Conservation (phyloP, 2,797 vertebrate genomes). For the Salmo trutta region DNA sequence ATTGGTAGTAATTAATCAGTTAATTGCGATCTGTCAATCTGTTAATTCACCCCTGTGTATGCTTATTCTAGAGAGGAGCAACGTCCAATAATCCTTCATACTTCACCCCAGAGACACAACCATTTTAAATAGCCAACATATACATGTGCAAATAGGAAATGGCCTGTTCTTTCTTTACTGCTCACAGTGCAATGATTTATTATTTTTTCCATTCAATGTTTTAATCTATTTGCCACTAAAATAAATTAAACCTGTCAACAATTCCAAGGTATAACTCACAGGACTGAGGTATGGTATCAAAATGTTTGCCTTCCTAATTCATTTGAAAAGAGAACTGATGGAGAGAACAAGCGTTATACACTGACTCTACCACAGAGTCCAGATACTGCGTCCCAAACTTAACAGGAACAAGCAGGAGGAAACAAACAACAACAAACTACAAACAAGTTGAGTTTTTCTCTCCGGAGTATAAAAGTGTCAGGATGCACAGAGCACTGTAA, state of each 20-base stretch:
- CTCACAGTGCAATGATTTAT: conserved; percentile 97
- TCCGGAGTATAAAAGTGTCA: conserved; percentile 80
- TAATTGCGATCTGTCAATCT: conserved; percentile 57
- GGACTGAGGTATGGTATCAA: conserved; percentile 98
- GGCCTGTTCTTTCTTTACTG: conserved; percentile 92
- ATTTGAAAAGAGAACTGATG: conserved; percentile 72
- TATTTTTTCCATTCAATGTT: conserved; percentile 70
- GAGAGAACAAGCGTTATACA: conserved; percentile 64
- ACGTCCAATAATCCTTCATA: conserved; percentile 88
- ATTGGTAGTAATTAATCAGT: conserved; percentile 64
- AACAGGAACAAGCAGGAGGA: conserved; percentile 70
- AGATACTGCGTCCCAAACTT: conserved; percentile 57
- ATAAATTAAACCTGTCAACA: conserved; percentile 84
- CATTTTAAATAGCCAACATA: conserved; percentile 83
- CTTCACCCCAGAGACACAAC: conserved; percentile 75
- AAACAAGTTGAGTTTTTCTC: conserved; percentile 56
- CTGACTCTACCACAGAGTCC: conserved; percentile 62
- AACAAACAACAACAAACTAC: conserved; percentile 68
- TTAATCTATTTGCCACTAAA: conserved; percentile 63
- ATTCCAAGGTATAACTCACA: conserved; percentile 86
- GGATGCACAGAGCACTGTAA: conserved; percentile 81
- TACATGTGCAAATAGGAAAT: conserved; percentile 98
- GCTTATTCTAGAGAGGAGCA: conserved; percentile 59
- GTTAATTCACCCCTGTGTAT: conserved; percentile 57
- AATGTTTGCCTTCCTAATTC: conserved; percentile 83